phyloP scores from a whole-genome alignment of 2,113 vertebrate species.

The Semnornis frantzii region DNA sequence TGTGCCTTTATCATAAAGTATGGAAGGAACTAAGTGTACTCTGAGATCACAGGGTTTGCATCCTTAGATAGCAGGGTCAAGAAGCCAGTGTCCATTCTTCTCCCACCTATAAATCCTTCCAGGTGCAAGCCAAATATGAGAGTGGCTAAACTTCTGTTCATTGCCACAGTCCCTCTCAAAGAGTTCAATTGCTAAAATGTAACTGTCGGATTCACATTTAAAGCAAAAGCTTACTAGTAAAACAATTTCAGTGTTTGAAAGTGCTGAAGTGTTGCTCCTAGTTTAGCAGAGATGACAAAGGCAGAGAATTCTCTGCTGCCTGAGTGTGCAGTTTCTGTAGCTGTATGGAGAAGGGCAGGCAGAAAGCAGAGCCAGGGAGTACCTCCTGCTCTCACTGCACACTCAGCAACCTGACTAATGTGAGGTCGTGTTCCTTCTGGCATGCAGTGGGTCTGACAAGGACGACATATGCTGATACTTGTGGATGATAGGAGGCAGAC shows the following conservation, averaged over 20 bases:
- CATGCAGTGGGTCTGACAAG: neutral
- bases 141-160: neutral
- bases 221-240: neutral
- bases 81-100: neutral
- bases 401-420: neutral
- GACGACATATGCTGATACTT: fast-evolving
- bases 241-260: neutral
- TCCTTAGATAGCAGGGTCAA: neutral
- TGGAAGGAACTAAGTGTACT: neutral
- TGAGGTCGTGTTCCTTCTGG: neutral
- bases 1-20: neutral
- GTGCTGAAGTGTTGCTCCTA: neutral
- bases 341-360: neutral
- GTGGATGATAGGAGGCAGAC: neutral
- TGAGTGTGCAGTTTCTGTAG: neutral
- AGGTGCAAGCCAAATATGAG: neutral
- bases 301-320: neutral
- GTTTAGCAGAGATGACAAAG: neutral
- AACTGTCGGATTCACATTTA: neutral
- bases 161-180: neutral
- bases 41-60: neutral
- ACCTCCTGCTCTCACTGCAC: neutral
- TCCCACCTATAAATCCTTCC: neutral
- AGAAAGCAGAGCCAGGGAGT: neutral
- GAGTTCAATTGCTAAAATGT: neutral